Percentiles rank a stretch among this genome's conserved stretches.
Evolutionary conservation across 53 echinoderm and acorn worm genomes (phyloP).

Genomic region (Henricia sp.): DNA sequence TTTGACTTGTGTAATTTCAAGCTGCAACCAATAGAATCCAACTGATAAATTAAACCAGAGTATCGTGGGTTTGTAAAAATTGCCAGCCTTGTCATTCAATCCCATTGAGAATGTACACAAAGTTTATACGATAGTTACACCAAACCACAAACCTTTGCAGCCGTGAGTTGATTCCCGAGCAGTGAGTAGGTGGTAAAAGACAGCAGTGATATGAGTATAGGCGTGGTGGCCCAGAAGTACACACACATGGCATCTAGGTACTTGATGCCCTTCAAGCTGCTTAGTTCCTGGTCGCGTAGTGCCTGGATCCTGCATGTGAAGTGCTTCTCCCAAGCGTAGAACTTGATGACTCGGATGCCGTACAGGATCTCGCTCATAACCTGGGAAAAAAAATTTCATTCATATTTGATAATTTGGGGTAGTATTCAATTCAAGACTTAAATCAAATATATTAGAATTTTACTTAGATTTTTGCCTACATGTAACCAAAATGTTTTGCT

Average conservation of each 20-base stretch:
- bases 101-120: too few species aligned
- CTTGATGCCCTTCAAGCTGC: slow-evolving; percentile 89
- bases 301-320: slow-evolving; percentile 70
- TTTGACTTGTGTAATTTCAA: too few species aligned
- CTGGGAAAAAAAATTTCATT: too few species aligned
- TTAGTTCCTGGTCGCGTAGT: slow-evolving; percentile 76
- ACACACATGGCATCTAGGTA: slow-evolving; percentile 99
- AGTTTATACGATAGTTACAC: too few species aligned
- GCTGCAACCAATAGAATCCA: too few species aligned
- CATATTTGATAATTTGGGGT: neutral
- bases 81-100: too few species aligned
- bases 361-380: slow-evolving; percentile 91
- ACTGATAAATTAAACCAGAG: too few species aligned
- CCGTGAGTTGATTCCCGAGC: slow-evolving; percentile 79
- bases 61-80: too few species aligned
- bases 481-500: too few species aligned
- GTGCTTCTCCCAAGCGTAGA: slow-evolving; percentile 96
- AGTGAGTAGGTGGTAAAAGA: slow-evolving; percentile 90
- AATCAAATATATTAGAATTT: too few species aligned
- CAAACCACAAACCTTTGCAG: slow-evolving; percentile 83
- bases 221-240: slow-evolving; percentile 99
- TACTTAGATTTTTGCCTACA: too few species aligned
- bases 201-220: slow-evolving; percentile 88
- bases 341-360: slow-evolving; percentile 97
- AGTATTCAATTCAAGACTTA: too few species aligned